Evolutionary conservation across 2,797 vertebrate genomes (phyloP), one percentile per base, ranked within the genome.

Genomic region (Macropus fuliginosus): DNA sequence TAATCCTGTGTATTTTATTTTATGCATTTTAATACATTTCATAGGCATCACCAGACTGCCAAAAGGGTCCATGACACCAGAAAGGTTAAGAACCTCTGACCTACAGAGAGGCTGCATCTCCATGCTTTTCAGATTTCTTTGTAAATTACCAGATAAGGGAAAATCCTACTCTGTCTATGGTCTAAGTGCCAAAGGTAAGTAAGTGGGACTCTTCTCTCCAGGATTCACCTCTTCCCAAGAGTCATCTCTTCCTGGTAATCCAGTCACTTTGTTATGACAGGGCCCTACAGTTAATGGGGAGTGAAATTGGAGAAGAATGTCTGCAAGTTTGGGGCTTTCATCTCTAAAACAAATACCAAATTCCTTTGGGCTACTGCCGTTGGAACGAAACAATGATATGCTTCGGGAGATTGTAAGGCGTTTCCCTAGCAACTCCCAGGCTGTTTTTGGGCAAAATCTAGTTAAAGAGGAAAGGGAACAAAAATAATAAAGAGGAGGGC

Each of bases 321-420:
- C 97, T 98, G 98, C 98, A 98, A 98, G 98, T 98, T 97, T 98
- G 96, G 92, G 97, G 98, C 98, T 98, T 99, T 98, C 98, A 97
- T 98, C 97, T 98, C 95, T 98, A 98, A 98, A 98, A 98, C 98
- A 99, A 99, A 99, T 98, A 98, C 92, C 74, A 54, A 98, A 99
- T 99, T 99, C 99, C 98, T 99, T 91, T 0, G 96, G 98, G 96
- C 56, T 91, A 97, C 55, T 55, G 97, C 98, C 98, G 98, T 98
- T 98, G 98, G 98, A 97, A 97, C 98, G 31, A 91, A 97, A 98
- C 97, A 99, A 98, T 97, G 98, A 98, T 97, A 97, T 28, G 10
- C 95, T 96, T 96, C 90, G 96, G 95, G 0, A 46, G 98, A 97
- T 92, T 12, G 98, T 96, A 95, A 56, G 90, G 92, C 91, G 98